Evolutionary conservation across 2,888 invertebrate species (phyloP).

Genomic region (Agrenia bidenticulata): DNA sequence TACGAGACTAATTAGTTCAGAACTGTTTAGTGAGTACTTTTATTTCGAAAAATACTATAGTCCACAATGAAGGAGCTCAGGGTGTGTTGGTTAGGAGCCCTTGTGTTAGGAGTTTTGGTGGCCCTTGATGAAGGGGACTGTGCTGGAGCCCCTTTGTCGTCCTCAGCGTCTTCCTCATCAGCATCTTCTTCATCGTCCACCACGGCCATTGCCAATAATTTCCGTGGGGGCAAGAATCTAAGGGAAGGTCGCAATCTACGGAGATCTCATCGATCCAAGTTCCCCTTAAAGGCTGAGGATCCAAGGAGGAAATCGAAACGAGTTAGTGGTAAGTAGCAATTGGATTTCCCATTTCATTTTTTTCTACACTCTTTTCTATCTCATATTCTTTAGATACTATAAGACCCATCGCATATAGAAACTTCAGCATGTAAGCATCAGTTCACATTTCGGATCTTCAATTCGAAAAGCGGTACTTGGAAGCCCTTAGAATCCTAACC

Average conservation of each 20-base stretch:
- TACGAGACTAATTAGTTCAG: too few relatives aligned
- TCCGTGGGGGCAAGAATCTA: not conserved
- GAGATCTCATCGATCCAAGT: conserved; percentile 45
- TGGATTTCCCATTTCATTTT: too few relatives aligned
- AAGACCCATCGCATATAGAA: too few relatives aligned
- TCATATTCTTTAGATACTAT: too few relatives aligned
- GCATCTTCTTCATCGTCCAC: not conserved
- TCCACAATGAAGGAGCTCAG: conserved; percentile 41
- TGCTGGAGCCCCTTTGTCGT: conserved; percentile 25
- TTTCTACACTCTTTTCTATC: too few relatives aligned
- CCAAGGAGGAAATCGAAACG: conserved; percentile 46
- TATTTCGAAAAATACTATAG: too few relatives aligned
- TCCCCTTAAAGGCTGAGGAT: conserved; percentile 47
- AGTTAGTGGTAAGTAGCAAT: conserved; percentile 48
- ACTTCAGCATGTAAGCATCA: too few relatives aligned
- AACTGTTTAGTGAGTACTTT: too few relatives aligned
- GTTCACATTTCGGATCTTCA: too few relatives aligned
- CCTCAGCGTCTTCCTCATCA: too few relatives aligned
- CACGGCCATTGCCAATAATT: conserved; percentile 14
- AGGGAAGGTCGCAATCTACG: conserved; percentile 37
- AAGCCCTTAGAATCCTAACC: too few relatives aligned
- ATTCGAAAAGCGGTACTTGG: too few relatives aligned
- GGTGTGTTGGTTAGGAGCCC: conserved; percentile 33
- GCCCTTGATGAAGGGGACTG: conserved; percentile 28
- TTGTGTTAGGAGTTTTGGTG: conserved; percentile 33